Conservation (phyloP, 1,140 invertebrate genomes). For the Pogonomyrmex californicus region DNA sequence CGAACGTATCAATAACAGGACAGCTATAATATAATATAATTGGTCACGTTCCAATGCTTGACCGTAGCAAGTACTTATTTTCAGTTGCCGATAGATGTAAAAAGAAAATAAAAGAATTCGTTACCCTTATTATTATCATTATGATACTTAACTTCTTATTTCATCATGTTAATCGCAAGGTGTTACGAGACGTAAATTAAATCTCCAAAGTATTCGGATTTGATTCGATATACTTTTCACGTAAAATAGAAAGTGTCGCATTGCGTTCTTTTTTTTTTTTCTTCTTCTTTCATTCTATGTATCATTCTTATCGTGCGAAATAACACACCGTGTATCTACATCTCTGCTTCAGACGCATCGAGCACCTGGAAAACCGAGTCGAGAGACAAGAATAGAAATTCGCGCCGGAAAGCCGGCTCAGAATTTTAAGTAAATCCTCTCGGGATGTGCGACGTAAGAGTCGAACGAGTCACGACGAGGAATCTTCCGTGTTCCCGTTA, state of each 20-base stretch:
- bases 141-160: not conserved
- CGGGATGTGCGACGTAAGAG: not conserved
- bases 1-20: not conserved
- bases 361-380: conserved; percentile 4
- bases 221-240: not conserved
- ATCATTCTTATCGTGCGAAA: not conserved
- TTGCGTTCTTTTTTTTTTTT: no score
- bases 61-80: conserved; percentile 19
- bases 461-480: conserved; percentile 28
- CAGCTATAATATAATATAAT: not conserved
- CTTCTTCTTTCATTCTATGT: not conserved
- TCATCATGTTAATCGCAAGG: not conserved
- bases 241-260: not conserved
- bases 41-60: conserved; percentile 26
- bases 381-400: conserved; percentile 38
- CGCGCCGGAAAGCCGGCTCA: not conserved
- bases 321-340: not conserved
- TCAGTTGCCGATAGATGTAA: not conserved
- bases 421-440: conserved; percentile 38
- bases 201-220: not conserved
- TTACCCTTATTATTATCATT: not conserved
- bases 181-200: not conserved
- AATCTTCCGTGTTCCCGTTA: conserved; percentile 39
- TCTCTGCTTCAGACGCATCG: not conserved
- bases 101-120: conserved; percentile 3